Evolutionary conservation across 2,888 invertebrate genomes (phyloP), one percentile per base, ranked within the genome.

Genomic region (Elmis aenea): DNA sequence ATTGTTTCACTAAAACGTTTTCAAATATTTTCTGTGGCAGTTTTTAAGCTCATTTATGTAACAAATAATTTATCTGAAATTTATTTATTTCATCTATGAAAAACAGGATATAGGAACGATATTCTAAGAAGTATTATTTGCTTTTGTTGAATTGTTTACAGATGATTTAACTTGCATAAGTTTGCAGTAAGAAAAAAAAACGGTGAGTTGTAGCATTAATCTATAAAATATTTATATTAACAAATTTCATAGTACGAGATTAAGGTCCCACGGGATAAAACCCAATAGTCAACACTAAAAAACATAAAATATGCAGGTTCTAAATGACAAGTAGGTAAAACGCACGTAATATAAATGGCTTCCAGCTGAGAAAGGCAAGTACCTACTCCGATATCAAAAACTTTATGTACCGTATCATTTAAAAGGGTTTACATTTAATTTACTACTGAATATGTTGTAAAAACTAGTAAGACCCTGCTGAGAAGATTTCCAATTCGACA

Each of bases 381-480:
- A 40, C 40, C 40, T 32, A 36, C 31, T 40, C 23, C 21, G 25
- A 11, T 35, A 37, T 37, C 18, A 30, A 41, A 41, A 41, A 33
- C 36, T 11, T 33, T 41, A 37, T 37, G 41, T 41, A 41, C 41
- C 41, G 41, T 41, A 37, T 41, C 41, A 41, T 41, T 37, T 41
- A 41, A 41, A 41, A 37, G 41, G 41, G 36, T 41, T 36, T 33
- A 41, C 12, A 29, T 40, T 29, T 41, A 30, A 33, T 41, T 27
- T 20, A 37, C 37, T 21, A 33, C 42, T n/a, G 26, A 40, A 42
- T 29, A 21, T 11, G 10, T 9, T 9, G 20, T 20, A 42, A 42
- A 42, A 42, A 34, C 11, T 14, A 26, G 23, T 16, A 15, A 35
- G 18, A 16, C 29, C 39, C 34, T 14, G 39, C 34, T 32, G 40